Evolutionary conservation across 1,140 invertebrate genomes (phyloP).

Genomic region (Orchesella cincta): DNA sequence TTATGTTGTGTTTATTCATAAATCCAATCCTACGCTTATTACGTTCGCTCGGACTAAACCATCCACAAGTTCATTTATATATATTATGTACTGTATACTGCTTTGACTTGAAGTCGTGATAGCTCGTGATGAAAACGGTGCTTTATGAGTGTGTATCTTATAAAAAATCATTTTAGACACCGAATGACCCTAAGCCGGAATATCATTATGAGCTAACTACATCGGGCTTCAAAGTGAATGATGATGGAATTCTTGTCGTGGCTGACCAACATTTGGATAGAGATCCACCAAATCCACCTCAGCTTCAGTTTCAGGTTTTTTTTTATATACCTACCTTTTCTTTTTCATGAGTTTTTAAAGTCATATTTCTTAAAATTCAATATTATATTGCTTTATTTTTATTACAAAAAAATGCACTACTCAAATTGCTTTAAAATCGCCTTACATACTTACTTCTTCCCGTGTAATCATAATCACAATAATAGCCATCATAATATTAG

Average conservation of each 20-base stretch:
- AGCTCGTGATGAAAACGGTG: constrained; percentile 7
- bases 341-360: not conserved
- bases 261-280: constrained; percentile 77
- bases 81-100: too few species aligned
- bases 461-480: too few species aligned
- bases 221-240: constrained; percentile 76
- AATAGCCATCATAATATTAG: too few species aligned
- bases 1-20: too few species aligned
- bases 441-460: too few species aligned
- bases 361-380: not conserved
- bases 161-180: constrained; percentile 57
- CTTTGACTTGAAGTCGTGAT: constrained; percentile 20
- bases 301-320: constrained; percentile 74
- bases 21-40: too few species aligned
- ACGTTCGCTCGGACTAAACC: too few species aligned
- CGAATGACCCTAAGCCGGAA: constrained; percentile 69
- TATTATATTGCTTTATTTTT: not conserved
- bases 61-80: too few species aligned
- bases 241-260: constrained; percentile 72
- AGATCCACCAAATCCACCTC: constrained; percentile 80
- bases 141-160: constrained; percentile 37
- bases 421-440: not conserved
- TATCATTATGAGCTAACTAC: constrained; percentile 84
- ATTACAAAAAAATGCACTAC: not conserved
- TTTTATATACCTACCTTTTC: not conserved